phyloP scores from a whole-genome alignment of 2,797 vertebrate genomes.

The Bufotes viridis region DNA sequence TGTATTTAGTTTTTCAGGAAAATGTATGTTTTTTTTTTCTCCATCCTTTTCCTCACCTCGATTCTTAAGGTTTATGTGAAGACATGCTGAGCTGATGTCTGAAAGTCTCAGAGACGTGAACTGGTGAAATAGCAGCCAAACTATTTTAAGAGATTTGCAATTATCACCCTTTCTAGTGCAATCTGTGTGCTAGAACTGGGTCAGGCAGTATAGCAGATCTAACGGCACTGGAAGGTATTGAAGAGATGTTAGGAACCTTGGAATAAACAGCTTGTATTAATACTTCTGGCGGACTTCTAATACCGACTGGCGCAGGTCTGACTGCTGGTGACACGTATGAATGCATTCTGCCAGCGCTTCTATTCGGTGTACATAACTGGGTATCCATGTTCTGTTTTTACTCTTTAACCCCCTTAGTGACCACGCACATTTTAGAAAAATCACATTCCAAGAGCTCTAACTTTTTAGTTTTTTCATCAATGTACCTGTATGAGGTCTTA shows the following conservation, averaged over 20 bases:
- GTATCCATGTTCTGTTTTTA: too few species aligned
- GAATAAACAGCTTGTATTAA: not conserved
- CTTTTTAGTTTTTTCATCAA: too few species aligned
- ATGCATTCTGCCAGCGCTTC: not conserved
- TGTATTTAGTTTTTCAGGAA: not conserved
- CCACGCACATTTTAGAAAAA: too few species aligned
- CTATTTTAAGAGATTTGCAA: slow-evolving; percentile 60
- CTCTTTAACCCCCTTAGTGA: too few species aligned
- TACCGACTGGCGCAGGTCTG: too few species aligned
- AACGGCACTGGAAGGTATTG: too few species aligned
- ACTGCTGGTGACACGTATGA: too few species aligned
- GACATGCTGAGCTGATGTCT: slow-evolving; percentile 45
- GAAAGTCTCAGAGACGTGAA: slow-evolving; percentile 43
- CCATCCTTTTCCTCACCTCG: slow-evolving; percentile 48
- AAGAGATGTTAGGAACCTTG: not conserved
- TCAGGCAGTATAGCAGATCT: slow-evolving; percentile 45
- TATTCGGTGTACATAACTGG: not conserved
- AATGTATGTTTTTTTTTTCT: not conserved
- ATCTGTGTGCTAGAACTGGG: slow-evolving; percentile 61
- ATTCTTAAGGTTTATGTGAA: slow-evolving; percentile 33
- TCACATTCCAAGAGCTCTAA: too few species aligned
- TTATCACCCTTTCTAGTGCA: slow-evolving; percentile 51
- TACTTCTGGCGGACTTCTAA: not conserved
- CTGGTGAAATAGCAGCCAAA: slow-evolving; percentile 45
- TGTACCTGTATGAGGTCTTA: too few species aligned